These are phyloP conservation scores for Osmerus eperlanus DNA, from an alignment of 2,113 vertebrate genomes.

Conservation along the genomic window DNA sequence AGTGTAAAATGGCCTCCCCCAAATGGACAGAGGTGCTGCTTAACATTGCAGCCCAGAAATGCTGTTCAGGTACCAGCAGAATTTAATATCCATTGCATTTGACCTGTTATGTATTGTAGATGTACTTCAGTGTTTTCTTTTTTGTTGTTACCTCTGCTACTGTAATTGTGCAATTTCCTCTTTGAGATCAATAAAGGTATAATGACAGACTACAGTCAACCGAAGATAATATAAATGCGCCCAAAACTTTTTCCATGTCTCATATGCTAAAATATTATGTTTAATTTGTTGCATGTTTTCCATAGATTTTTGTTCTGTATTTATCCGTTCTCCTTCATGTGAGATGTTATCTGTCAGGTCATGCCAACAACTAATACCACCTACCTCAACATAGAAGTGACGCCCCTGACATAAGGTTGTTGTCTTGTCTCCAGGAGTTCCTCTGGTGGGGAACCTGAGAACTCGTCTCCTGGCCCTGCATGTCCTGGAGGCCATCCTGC, in stretches of 20 bases:
- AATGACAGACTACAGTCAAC: too few species aligned
- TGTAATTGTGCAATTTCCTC: too few species aligned
- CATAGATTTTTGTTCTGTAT: too few species aligned
- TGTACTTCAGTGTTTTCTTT: neutral
- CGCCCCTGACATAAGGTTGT: neutral
- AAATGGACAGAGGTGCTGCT: slow-evolving; percentile 98
- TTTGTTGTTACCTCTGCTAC: neutral
- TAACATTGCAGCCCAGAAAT: slow-evolving; percentile 96
- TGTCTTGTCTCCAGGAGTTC: slow-evolving; percentile 74
- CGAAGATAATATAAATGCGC: too few species aligned
- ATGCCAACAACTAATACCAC: too few species aligned
- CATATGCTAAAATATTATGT: neutral
- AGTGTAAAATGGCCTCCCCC: slow-evolving; percentile 97
- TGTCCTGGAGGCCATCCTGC: slow-evolving; percentile 94
- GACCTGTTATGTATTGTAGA: neutral
- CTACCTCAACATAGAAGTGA: neutral
- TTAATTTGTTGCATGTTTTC: too few species aligned
- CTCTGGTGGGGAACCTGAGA: slow-evolving; percentile 92
- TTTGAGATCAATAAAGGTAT: too few species aligned
- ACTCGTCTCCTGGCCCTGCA: slow-evolving; percentile 93
- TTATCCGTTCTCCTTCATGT: too few species aligned
- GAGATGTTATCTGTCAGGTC: too few species aligned
- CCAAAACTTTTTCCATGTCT: neutral
- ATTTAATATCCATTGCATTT: neutral
- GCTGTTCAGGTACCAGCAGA: slow-evolving; percentile 82